Base-by-base conservation (phyloP, 2,113 vertebrate genomes). In the Pollachius pollachius region DNA sequence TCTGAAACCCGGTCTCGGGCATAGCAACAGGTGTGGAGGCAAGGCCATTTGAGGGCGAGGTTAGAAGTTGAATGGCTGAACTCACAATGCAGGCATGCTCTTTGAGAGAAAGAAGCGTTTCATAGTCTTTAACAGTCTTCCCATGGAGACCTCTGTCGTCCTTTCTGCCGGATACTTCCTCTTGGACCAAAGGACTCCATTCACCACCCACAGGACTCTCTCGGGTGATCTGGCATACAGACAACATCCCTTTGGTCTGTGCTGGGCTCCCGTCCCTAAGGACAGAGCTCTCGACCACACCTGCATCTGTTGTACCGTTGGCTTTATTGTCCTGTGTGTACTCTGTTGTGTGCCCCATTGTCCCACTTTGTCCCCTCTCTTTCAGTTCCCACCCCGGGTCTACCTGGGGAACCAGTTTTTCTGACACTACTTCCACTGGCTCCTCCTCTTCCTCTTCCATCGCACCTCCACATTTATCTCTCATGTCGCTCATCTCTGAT, bases 401-500 rank as follows among this genome's bases (percentile, higher is more conserved):
- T 8, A 74, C 68, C 11, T 54, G 58, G 18, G 68, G 2, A 57
- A 57, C 64, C 16, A 41, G 21, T 34, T 68, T 74, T 34, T 81
- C 81, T 21, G 77, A 82, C n/a, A 3, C 6, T 61, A 18, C 54
- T 69, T 95, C 93, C 0, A 77, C 93, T 75, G 95, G 93, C 67
- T 92, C 92, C 0, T 88, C 83, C 0, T 94, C 93, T 2, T 93
- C 78, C 0, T 41, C 70, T 15, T 65, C 71, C 5, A 92, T 48
- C 89, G 90, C n/a, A 81, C 93, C 0, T 78, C 86, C 72, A 78
- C 78, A 71, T 92, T 89, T 71, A 91, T 95, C 93, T 73, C 91
- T 94, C 84, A 95, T 88, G 37, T 96, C 94, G 0, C 94, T 92
- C 96, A 98, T 97, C 87, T 99, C 97, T 0, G 96, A 95, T 68